Evolutionary conservation across 1,140 invertebrate species (phyloP), one percentile per base, ranked within the genome.

Genomic region (Rhopalosiphum maidis): DNA sequence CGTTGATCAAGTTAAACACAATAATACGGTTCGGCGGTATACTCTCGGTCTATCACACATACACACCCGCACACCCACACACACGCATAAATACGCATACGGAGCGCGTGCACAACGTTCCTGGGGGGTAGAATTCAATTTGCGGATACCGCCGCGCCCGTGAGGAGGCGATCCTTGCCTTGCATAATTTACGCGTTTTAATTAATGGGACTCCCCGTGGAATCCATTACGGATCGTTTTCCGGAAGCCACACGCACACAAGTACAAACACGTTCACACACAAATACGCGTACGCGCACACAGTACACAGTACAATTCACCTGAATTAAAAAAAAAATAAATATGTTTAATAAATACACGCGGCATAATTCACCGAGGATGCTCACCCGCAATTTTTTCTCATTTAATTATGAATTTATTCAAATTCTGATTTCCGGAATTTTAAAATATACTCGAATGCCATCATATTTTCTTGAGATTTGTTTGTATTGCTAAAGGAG

Each of bases 131-230:
- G 48, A 83, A 93, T 93, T 93, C 82, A 86, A 93, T 93, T 93
- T 92, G 25, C n/a, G 91, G 91, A 92, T 30, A 77, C 30, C 60
- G 90, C 25, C 30, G 30, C 7, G 41, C 43, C n/a, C 91, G 77
- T n/a, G 77, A 18, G 77, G 91, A 92, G 46, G 85, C 91, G 46
- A 51, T 92, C 68, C 91, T 93, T 51, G 82, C n/a, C 91, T 93
- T 86, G 91, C 91, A 93, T 93, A 93, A 93, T 93, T 93, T 86
- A 93, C 91, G 91, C 48, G 91, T 93, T 93, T 93, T 93, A 93
- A 93, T 93, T 93, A 93, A 93, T 93, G 91, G 35, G 82, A 93
- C 91, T 93, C 91, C 82, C 91, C 91, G 82, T 85, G 91, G 91
- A 93, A 93, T 93, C 91, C 91, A 85, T 93, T 93, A 93, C 48